Base-by-base conservation (phyloP, 2,888 invertebrate genomes). In the Apamea epomidion region DNA sequence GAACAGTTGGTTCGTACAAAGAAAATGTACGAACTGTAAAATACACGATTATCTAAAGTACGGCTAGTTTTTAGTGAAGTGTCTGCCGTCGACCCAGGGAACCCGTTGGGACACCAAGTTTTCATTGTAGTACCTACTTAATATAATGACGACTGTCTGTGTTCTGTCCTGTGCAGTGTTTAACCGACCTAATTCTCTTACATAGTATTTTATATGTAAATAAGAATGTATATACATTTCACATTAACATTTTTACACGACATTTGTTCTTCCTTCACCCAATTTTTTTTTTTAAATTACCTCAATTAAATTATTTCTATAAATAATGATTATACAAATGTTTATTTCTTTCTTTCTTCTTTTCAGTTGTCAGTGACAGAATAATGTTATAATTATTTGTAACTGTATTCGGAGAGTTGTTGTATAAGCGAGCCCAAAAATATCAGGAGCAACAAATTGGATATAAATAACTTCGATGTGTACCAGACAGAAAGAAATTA, bases 401-500 rank as follows among this genome's bases (percentile, higher is more conserved):
- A 29, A 25, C 25, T 45, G 21, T 37, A n/a, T 51, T n/a, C 0
- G 37, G 54, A 58, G 16, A 64, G n/a, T 58, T 51, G 29, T 76
- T 70, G 21, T 58, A 29, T 8, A 68, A 68, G 45, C 5, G 37
- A 21, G 18, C 7, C 37, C n/a, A 70, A 73, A 60, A 70, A 54
- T 65, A 84, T 74, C 51, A 68, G 48, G 37, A 71, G 58, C 81
- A 81, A 18, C 48, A 77, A 69, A 84, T 84, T 85, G 68, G 72
- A 72, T 74, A 78, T 65, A 69, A 80, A 76, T 80, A 85, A 82
- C 67, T 75, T 78, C 69, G 25, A 77, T 87, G 82, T 82, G 77
- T 76, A 73, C 74, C 72, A 87, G 85, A 87, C 85, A 77, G 82
- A 82, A 82, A 81, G 48, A 78, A 82, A 87, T 87, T 81, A 84